Percentiles rank a stretch among this genome's conserved stretches.
Conservation (phyloP, 2,113 vertebrate genomes). For the Recurvirostra avosetta region DNA sequence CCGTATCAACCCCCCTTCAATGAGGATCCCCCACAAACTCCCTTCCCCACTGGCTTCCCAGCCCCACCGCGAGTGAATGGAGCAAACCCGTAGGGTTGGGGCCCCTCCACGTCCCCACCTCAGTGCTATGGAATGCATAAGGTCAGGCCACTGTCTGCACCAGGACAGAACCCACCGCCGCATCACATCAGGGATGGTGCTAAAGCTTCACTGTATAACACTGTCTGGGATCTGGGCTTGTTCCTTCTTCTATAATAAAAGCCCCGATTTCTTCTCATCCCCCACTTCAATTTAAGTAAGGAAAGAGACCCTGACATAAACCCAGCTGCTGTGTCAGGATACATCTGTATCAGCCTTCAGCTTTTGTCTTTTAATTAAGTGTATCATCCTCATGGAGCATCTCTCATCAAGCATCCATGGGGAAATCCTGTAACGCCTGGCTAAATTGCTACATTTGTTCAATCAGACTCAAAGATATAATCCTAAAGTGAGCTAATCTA, state of each 20-base stretch:
- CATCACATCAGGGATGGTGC: neutral
- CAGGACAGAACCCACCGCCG: neutral
- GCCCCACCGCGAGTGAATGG: neutral
- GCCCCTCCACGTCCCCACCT: too few relatives aligned
- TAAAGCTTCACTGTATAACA: neutral
- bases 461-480: slow-evolving; percentile 50
- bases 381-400: slow-evolving; percentile 7
- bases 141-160: neutral
- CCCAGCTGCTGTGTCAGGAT: slow-evolving; percentile 47
- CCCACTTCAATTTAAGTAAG: neutral
- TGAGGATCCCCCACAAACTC: neutral
- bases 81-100: neutral
- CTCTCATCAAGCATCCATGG: slow-evolving; percentile 34
- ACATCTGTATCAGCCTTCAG: slow-evolving; percentile 47
- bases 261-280: neutral
- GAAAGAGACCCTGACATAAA: slow-evolving; percentile 26
- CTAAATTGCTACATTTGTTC: slow-evolving; percentile 62
- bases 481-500: slow-evolving; percentile 40
- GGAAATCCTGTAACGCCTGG: slow-evolving; percentile 64
- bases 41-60: neutral
- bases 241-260: neutral
- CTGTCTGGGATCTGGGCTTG: neutral
- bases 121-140: neutral
- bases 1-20: fast-evolving
- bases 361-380: slow-evolving; percentile 45